Evolutionary conservation across 2,888 invertebrate species (phyloP), one percentile per base, ranked within the genome.

Genomic region (Calliphora vomitoria): DNA sequence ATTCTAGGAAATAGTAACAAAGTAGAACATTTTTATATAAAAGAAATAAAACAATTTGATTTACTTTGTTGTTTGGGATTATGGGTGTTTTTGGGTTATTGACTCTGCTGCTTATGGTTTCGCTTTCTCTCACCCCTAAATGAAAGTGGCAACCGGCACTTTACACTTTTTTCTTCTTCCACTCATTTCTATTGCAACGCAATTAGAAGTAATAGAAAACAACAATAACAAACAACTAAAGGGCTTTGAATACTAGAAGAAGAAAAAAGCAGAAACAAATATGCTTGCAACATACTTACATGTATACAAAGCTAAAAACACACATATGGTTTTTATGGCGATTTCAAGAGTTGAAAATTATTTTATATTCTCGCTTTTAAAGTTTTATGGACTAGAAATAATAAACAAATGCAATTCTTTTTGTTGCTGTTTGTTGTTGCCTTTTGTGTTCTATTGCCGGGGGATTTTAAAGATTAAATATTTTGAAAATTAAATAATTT

Each of bases 381-480:
- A 82, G 69, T 85, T 87, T 87, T 87, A 87, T 87, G 64, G 74
- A 79, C 81, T 85, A 87, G 87, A 87, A 87, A 83, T 69, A 85
- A 74, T 83, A 85, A 85, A 75, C 75, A 85, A 82, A 53, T 66
- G 31, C 68, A 68, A 35, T 64, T 75, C 11, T 47, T 47, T 58
- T 25, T 11, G 1, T 50, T 69, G 1, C 8, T 38, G 11, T 38
- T 60, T 82, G 5, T 25, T 69, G 25, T 25, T 31, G 66, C 44
- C 13, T 15, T 15, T 47, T 47, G 8, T 15, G 11, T 83, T 58
- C 50, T 18, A 31, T 69, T 66, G 72, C n/a, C 8, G 3, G 55
- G 35, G 53, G 4, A 47, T 85, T 81, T 62, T 10, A 11, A 35
- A 75, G 74, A 85, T 81, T 81, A 75, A 80, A 71, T 74, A 50